Evolutionary conservation across 2,888 invertebrate species (phyloP).

Genomic region (Eupithecia insigniata): DNA sequence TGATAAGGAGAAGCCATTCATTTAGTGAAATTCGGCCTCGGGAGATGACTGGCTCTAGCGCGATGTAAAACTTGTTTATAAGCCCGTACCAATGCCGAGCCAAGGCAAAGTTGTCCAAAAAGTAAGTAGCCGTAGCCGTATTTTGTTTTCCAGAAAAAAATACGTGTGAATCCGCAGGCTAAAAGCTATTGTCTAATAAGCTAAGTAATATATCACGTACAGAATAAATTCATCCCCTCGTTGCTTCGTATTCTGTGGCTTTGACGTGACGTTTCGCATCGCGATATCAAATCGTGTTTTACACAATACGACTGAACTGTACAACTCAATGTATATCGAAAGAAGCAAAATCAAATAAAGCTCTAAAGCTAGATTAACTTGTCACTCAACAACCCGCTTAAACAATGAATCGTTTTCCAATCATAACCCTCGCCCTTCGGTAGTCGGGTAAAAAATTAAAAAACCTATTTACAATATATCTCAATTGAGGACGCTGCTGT

Average conservation of each 20-base stretch:
- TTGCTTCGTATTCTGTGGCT: background rate
- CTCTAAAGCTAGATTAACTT: too few species aligned
- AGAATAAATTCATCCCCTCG: background rate
- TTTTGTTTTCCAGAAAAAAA: background rate
- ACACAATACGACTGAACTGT: background rate
- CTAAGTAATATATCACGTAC: slow-evolving; percentile 4
- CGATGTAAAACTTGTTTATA: background rate
- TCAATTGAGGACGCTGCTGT: too few species aligned
- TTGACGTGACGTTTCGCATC: background rate
- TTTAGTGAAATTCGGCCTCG: too few species aligned
- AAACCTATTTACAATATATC: too few species aligned
- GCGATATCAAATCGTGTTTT: background rate
- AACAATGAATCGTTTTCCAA: too few species aligned
- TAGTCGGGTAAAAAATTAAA: too few species aligned
- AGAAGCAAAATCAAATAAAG: too few species aligned
- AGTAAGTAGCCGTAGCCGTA: too few species aligned
- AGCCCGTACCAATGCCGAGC: background rate
- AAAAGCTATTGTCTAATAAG: background rate
- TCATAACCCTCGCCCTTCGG: too few species aligned
- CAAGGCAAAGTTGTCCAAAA: background rate
- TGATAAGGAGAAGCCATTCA: too few species aligned
- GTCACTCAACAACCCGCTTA: too few species aligned
- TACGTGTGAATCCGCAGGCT: background rate
- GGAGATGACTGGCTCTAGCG: background rate
- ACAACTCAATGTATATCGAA: too few species aligned